Percentiles rank a stretch among this genome's conserved stretches.
Conservation (phyloP, 2,888 invertebrate genomes). For the Drosophila glabriapex region DNA sequence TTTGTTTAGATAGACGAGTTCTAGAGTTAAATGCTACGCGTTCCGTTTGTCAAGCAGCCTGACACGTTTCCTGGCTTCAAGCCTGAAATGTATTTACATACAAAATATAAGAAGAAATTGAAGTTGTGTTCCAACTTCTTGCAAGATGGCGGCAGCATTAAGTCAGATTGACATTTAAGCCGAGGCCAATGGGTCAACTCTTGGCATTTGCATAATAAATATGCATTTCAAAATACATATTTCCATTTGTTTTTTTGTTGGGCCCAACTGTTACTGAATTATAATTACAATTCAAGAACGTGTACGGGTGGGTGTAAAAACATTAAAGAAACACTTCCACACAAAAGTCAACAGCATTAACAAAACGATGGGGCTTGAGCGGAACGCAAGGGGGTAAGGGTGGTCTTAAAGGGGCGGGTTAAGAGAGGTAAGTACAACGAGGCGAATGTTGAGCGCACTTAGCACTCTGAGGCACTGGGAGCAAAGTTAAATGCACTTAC, state of each 20-base stretch:
- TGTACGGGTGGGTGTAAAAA: slow-evolving; percentile 38
- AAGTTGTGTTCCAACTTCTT: slow-evolving; percentile 18
- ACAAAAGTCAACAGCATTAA: slow-evolving; percentile 72
- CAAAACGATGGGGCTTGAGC: slow-evolving; percentile 33
- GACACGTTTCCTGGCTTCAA: slow-evolving; percentile 42
- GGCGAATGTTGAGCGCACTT: slow-evolving; percentile 60
- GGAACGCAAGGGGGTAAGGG: background rate
- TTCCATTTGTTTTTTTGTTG: slow-evolving; percentile 12
- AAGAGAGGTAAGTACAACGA: slow-evolving; percentile 5
- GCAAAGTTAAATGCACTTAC: slow-evolving; percentile 72
- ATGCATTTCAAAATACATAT: slow-evolving; percentile 27
- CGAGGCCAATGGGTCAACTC: slow-evolving; percentile 57
- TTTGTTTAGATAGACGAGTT: background rate
- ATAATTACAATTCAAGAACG: slow-evolving; percentile 54
- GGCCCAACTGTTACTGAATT: slow-evolving; percentile 41
- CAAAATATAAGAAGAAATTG: slow-evolving; percentile 14
- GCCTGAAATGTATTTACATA: slow-evolving; percentile 28
- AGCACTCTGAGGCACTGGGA: slow-evolving; percentile 56
- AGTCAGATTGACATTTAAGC: slow-evolving; percentile 43
- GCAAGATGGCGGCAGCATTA: slow-evolving; percentile 25
- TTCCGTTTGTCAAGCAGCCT: slow-evolving; percentile 44
- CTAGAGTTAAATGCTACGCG: slow-evolving; percentile 33
- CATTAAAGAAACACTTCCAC: slow-evolving; percentile 62
- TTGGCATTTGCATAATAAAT: slow-evolving; percentile 57
- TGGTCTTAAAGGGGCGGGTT: background rate